Percentiles rank a stretch among this genome's conserved stretches.
These are phyloP conservation scores for Luscinia megarhynchos DNA, from an alignment of 2,797 vertebrate species.

Conservation along the genomic window DNA sequence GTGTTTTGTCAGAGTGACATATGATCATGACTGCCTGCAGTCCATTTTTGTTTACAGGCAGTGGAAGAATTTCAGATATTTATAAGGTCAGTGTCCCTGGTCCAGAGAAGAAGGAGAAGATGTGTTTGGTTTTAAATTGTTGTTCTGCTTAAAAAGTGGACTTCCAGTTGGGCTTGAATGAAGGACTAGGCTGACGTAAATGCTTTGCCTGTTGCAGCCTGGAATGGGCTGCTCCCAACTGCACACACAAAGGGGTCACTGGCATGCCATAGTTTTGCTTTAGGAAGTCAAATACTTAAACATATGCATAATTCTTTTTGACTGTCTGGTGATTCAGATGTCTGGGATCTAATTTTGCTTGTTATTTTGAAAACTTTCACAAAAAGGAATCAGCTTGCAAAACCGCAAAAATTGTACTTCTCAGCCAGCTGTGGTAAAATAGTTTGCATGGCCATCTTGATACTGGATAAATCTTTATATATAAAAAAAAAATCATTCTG, in stretches of 20 bases:
- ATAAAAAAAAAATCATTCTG: not conserved
- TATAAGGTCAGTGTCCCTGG: constrained; percentile 16
- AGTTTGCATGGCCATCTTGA: not conserved
- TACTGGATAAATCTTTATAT: not conserved
- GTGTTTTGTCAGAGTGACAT: constrained; percentile 34
- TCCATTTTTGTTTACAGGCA: constrained; percentile 47
- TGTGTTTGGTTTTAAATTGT: constrained; percentile 1
- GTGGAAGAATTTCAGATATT: constrained; percentile 47
- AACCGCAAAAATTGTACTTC: constrained; percentile 74
- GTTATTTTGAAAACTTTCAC: constrained; percentile 58
- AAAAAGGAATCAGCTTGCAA: constrained; percentile 59
- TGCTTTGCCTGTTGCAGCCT: not conserved
- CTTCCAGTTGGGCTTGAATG: not conserved
- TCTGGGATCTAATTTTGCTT: constrained; percentile 65
- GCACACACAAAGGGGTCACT: not conserved
- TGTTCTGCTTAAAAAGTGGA: not conserved
- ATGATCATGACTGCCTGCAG: constrained; percentile 6
- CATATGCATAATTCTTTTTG: not conserved
- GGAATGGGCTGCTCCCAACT: not conserved
- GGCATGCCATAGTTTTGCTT: not conserved
- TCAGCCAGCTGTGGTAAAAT: constrained; percentile 24
- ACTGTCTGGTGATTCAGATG: constrained; percentile 66
- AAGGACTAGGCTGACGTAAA: not conserved
- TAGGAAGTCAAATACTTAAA: constrained; percentile 29
- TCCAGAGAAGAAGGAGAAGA: constrained; percentile 3